Percentiles rank a stretch among this genome's conserved stretches.
Conservation (phyloP, 2,113 vertebrate species). For the Engraulis encrasicolus region DNA sequence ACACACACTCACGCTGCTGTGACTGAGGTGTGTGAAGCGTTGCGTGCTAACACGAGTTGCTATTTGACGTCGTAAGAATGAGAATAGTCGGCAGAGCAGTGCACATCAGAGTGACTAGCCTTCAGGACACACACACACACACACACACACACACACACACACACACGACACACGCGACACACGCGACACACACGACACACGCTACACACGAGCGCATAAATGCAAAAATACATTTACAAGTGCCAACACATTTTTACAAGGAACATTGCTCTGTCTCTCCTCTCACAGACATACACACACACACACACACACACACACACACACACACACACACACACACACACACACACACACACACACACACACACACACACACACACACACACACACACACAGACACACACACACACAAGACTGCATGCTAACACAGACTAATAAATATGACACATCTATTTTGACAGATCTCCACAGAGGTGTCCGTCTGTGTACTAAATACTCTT, state of each 20-base stretch:
- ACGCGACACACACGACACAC: not conserved
- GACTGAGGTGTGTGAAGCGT: constrained; percentile 4
- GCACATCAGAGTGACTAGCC: constrained; percentile 29
- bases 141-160: constrained; percentile 13
- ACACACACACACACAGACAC: not conserved
- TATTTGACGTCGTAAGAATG: constrained; percentile 17
- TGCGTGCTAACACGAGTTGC: constrained; percentile 29
- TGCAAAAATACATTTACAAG: not conserved
- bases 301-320: not conserved
- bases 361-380: not conserved
- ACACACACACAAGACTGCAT: not conserved
- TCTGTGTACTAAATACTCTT: too few species aligned
- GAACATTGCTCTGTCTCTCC: not conserved
- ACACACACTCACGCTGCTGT: too few species aligned
- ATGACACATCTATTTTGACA: too few species aligned
- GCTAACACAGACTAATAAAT: too few species aligned
- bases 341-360: not conserved
- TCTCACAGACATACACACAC: not conserved
- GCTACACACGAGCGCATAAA: not conserved
- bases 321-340: not conserved
- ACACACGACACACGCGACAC: not conserved
- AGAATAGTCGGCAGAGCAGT: constrained; percentile 8
- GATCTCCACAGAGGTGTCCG: too few species aligned
- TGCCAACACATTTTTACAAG: not conserved
- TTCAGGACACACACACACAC: constrained; percentile 15